phyloP scores from a whole-genome alignment of 2,888 invertebrate genomes.

The Shargacucullia verbasci region DNA sequence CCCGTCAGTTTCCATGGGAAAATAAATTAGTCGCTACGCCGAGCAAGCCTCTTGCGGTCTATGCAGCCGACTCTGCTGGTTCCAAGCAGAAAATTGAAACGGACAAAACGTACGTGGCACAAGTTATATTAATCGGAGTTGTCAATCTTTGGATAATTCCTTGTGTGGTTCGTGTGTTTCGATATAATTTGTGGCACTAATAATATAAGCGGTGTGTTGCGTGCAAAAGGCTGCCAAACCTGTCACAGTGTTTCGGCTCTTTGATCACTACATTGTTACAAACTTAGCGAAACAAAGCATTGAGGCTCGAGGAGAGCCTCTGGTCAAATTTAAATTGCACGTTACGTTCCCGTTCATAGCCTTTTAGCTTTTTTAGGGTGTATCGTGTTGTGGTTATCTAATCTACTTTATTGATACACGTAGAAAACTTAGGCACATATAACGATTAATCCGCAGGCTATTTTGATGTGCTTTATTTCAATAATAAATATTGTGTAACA shows the following conservation, averaged over 20 bases:
- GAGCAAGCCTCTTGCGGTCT: slow-evolving; percentile 37
- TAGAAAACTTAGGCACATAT: slow-evolving; percentile 4
- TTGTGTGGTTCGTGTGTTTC: slow-evolving; percentile 1
- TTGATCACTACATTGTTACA: slow-evolving; percentile 45
- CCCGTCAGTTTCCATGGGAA: slow-evolving; percentile 52
- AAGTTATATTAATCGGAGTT: slow-evolving; percentile 24
- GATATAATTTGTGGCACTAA: slow-evolving; percentile 36
- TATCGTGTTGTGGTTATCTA: slow-evolving; percentile 39
- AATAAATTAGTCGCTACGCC: slow-evolving; percentile 50
- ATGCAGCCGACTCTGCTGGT: slow-evolving; percentile 18
- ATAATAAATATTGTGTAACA: too few relatives aligned
- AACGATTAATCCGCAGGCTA: too few relatives aligned
- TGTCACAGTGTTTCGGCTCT: slow-evolving; percentile 44
- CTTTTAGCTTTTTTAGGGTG: slow-evolving; percentile 40
- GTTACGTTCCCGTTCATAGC: slow-evolving; percentile 35
- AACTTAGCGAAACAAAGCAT: slow-evolving; percentile 39
- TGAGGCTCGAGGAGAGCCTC: slow-evolving; percentile 31
- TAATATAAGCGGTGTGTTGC: slow-evolving; percentile 29
- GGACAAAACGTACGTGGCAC: slow-evolving; percentile 15
- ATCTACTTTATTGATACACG: slow-evolving; percentile 46
- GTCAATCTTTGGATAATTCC: slow-evolving; percentile 28
- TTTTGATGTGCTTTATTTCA: too few relatives aligned
- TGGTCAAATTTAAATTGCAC: slow-evolving; percentile 48
- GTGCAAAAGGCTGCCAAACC: slow-evolving; percentile 44
- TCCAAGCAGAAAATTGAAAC: slow-evolving; percentile 23